Conservation (phyloP, 2,113 vertebrate species). For the Phycodurus eques region DNA sequence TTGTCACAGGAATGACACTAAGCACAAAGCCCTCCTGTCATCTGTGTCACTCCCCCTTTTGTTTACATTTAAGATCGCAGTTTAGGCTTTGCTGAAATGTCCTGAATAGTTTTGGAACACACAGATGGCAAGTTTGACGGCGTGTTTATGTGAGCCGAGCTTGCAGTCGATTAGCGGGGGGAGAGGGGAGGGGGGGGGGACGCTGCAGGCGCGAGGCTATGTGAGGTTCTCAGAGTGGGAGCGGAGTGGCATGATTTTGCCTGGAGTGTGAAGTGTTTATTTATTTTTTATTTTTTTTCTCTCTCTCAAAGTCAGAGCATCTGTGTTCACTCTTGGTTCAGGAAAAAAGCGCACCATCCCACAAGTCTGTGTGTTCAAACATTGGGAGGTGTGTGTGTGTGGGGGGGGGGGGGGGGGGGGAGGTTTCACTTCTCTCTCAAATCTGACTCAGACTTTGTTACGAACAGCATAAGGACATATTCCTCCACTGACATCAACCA, state of each 20-base stretch:
- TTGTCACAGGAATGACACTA: neutral
- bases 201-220: conserved; percentile 13
- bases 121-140: conserved; percentile 4
- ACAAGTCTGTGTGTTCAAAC: conserved; percentile 36
- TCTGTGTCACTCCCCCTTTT: neutral
- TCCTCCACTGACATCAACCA: conserved; percentile 2
- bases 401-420: neutral
- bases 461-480: conserved; percentile 5
- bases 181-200: too few species aligned
- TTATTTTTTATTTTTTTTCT: conserved; percentile 16
- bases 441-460: conserved; percentile 18
- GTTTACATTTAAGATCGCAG: neutral
- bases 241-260: conserved; percentile 34
- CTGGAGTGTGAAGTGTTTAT: conserved; percentile 32
- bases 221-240: conserved; percentile 29
- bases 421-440: conserved; percentile 19
- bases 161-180: conserved; percentile 13
- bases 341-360: conserved; percentile 34
- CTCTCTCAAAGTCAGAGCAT: conserved; percentile 51
- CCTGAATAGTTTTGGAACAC: neutral
- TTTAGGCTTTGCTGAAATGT: neutral
- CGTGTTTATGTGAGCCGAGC: conserved; percentile 9
- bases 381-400: too few species aligned
- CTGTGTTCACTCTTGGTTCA: conserved; percentile 42
- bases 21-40: neutral